phyloP scores from a whole-genome alignment of 1,140 invertebrate species.

The Hyles euphorbiae region DNA sequence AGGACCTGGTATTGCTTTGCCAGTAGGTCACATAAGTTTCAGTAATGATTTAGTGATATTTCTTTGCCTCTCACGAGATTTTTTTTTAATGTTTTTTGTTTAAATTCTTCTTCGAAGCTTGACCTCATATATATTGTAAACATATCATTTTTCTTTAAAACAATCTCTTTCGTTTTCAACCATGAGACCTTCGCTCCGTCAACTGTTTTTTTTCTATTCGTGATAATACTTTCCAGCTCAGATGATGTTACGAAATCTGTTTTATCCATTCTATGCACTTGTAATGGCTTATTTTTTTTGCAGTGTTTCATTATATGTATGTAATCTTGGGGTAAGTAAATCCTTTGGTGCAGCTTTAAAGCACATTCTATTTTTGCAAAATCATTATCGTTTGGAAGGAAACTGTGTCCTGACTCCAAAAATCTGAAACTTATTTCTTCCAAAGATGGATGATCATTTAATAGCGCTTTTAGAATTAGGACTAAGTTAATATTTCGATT shows the following conservation, averaged over 20 bases:
- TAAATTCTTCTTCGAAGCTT: conserved; percentile 11
- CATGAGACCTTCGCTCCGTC: conserved; percentile 3
- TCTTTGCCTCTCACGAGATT: conserved; percentile 5
- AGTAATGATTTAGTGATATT: not conserved
- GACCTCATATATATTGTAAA: conserved; percentile 13
- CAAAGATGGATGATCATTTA: conserved; percentile 6
- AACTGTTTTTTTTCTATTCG: conserved; percentile 6
- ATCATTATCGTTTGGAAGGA: conserved; percentile 10
- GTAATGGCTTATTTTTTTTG: conserved; percentile 9
- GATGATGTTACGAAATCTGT: conserved; percentile 4
- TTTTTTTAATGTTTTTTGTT: conserved; percentile 15
- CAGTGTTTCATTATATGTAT: conserved; percentile 4
- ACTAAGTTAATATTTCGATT: not conserved
- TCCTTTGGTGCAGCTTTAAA: conserved; percentile 5
- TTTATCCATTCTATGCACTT: conserved; percentile 9
- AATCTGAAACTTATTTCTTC: conserved; percentile 8
- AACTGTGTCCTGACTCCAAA: conserved; percentile 8
- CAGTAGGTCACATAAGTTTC: conserved; percentile 12
- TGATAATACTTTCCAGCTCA: conserved; percentile 6
- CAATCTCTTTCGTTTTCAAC: conserved; percentile 8
- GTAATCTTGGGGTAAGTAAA: conserved; percentile 3
- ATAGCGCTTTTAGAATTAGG: conserved; percentile 3
- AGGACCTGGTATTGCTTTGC: conserved; percentile 15
- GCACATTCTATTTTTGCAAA: conserved; percentile 7
- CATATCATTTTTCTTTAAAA: conserved; percentile 6